Conservation (phyloP, 2,888 invertebrate genomes). For the Chrysolina haemoptera region DNA sequence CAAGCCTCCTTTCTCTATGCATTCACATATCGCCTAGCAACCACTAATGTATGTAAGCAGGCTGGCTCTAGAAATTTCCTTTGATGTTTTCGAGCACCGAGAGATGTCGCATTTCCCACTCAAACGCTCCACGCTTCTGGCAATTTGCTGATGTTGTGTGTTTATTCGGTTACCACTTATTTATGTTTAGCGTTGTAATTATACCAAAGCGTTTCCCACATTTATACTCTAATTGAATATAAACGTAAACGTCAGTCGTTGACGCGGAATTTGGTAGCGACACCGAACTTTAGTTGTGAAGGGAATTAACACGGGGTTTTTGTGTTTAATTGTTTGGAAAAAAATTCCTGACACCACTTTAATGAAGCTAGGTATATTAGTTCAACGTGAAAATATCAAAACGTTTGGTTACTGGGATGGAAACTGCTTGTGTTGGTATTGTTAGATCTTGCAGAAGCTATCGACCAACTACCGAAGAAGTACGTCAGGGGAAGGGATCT, state of each 20-base stretch:
- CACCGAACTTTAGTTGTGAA: too few relatives aligned
- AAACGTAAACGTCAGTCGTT: neutral
- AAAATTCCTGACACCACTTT: too few relatives aligned
- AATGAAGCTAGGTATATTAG: too few relatives aligned
- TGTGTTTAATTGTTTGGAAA: too few relatives aligned
- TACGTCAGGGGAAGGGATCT: too few relatives aligned
- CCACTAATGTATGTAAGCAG: neutral
- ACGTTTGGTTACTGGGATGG: too few relatives aligned
- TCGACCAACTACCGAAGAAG: too few relatives aligned
- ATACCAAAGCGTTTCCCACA: conserved; percentile 7
- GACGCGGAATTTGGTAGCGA: too few relatives aligned
- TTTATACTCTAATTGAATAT: conserved; percentile 9
- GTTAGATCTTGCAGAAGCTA: too few relatives aligned
- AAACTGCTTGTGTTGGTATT: too few relatives aligned
- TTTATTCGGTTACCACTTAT: conserved; percentile 33
- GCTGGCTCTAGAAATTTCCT: conserved; percentile 21
- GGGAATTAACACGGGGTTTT: too few relatives aligned
- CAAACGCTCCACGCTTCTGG: conserved; percentile 19
- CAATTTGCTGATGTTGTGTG: conserved; percentile 32
- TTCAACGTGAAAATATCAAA: too few relatives aligned
- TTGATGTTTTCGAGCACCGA: conserved; percentile 11
- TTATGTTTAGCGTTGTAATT: conserved; percentile 35
- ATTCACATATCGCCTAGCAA: neutral
- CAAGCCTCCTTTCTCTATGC: neutral
- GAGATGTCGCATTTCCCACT: conserved; percentile 25